phyloP scores from a whole-genome alignment of 2,797 vertebrate genomes.

The Micrastur ruficollis region DNA sequence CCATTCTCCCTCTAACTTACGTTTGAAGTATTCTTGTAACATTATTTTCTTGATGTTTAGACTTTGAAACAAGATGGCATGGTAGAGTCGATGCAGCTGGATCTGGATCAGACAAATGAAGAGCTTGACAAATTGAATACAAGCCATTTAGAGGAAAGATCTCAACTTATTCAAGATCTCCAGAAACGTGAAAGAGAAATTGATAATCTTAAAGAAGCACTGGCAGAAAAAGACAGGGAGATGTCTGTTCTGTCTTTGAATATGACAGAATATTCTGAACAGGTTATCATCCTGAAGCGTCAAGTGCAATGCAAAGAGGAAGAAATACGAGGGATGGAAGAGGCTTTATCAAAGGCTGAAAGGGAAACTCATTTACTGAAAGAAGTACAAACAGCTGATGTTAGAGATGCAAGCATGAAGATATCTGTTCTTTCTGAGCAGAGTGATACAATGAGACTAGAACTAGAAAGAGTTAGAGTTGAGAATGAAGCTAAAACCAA shows the following conservation, averaged over 20 bases:
- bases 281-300: constrained; percentile 78
- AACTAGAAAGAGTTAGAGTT: constrained; percentile 69
- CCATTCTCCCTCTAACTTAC: neutral
- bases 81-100: constrained; percentile 80
- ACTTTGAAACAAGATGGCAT: constrained; percentile 81
- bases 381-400: constrained; percentile 82
- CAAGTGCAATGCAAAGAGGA: constrained; percentile 84
- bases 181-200: constrained; percentile 90
- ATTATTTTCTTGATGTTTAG: constrained; percentile 65
- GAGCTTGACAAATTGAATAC: constrained; percentile 89
- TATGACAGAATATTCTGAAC: constrained; percentile 83
- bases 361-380: constrained; percentile 75
- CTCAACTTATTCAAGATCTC: constrained; percentile 88
- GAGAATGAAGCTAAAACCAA: constrained; percentile 73
- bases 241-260: constrained; percentile 75
- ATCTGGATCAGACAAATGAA: constrained; percentile 88
- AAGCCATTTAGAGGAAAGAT: constrained; percentile 85
- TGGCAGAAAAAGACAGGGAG: constrained; percentile 86
- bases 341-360: constrained; percentile 77
- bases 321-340: constrained; percentile 76
- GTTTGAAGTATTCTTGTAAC: neutral
- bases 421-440: constrained; percentile 79
- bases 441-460: constrained; percentile 68
- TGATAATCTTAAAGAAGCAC: constrained; percentile 81
- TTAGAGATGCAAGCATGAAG: constrained; percentile 75